These are phyloP conservation scores for Cepphus grylle DNA, from an alignment of 2,113 vertebrate genomes.

Conservation along the genomic window DNA sequence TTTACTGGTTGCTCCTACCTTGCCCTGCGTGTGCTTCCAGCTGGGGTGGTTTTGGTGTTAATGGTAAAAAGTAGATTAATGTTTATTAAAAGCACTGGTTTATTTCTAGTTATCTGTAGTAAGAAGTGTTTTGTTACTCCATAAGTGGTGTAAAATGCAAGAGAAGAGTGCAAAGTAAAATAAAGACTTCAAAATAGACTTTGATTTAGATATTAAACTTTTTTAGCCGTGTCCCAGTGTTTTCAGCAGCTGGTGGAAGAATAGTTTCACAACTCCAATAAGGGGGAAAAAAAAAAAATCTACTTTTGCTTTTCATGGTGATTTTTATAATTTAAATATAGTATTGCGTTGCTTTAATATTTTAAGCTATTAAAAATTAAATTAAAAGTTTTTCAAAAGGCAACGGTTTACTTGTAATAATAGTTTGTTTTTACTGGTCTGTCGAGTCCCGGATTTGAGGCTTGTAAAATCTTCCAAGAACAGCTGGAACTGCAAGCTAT, in stretches of 20 bases:
- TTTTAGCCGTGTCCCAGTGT: neutral
- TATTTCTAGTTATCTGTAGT: neutral
- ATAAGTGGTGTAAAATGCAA: neutral
- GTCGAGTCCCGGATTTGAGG: neutral
- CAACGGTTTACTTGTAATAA: neutral
- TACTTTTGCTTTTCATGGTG: neutral
- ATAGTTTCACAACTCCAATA: neutral
- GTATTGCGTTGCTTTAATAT: neutral
- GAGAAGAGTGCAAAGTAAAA: neutral
- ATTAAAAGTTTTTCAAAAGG: neutral
- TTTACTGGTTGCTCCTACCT: neutral
- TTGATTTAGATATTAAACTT: neutral
- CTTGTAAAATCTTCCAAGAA: neutral
- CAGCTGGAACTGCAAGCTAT: rapidly evolving
- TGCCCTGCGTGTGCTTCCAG: neutral
- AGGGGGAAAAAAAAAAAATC: neutral
- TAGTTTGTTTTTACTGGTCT: neutral
- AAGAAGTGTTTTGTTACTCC: neutral
- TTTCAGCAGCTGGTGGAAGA: neutral
- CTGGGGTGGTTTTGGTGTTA: neutral
- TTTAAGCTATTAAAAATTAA: neutral
- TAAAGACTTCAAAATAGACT: neutral
- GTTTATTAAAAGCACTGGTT: neutral
- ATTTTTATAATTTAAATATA: neutral
- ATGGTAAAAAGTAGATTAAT: neutral